Percentiles rank a stretch among this genome's conserved stretches.
Conservation (phyloP, 1,140 invertebrate genomes). For the Lordiphosa collinella region DNA sequence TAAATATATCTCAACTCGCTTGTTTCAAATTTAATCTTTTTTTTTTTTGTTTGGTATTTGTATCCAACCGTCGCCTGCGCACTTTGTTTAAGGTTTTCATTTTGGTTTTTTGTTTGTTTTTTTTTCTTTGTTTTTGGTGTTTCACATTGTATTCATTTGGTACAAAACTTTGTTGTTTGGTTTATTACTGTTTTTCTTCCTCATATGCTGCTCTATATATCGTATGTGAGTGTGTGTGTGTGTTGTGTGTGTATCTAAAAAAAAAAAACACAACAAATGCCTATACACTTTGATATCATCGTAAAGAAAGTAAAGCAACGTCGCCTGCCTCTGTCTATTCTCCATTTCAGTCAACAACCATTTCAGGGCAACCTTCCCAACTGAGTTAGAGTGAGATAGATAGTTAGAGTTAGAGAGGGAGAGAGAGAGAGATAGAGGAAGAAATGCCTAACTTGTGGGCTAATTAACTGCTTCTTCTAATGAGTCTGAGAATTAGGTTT, state of each 20-base stretch:
- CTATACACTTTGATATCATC: conserved; percentile 10
- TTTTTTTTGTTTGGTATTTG: not conserved
- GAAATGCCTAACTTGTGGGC: not conserved
- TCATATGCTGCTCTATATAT: not conserved
- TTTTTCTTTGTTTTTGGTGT: conserved; percentile 3
- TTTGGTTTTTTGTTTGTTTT: not conserved
- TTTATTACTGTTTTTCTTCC: not conserved
- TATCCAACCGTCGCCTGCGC: not conserved
- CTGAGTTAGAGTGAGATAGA: conserved; percentile 2
- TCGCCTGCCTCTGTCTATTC: too few species aligned
- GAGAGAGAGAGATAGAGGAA: not conserved
- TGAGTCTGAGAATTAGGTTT: too few species aligned
- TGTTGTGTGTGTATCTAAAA: not conserved
- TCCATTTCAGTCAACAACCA: too few species aligned
- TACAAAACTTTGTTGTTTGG: not conserved
- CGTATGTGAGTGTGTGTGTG: not conserved
- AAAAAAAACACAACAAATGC: not conserved
- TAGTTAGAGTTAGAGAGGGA: not conserved
- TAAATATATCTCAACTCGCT: not conserved
- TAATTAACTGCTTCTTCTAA: not conserved
- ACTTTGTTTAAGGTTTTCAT: conserved; percentile 1
- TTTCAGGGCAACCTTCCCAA: not conserved
- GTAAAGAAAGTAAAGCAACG: too few species aligned
- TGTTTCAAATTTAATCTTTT: not conserved
- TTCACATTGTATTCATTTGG: conserved; percentile 4